Base-by-base conservation (phyloP, 2,888 invertebrate genomes). In the Trachelus tabidus region DNA sequence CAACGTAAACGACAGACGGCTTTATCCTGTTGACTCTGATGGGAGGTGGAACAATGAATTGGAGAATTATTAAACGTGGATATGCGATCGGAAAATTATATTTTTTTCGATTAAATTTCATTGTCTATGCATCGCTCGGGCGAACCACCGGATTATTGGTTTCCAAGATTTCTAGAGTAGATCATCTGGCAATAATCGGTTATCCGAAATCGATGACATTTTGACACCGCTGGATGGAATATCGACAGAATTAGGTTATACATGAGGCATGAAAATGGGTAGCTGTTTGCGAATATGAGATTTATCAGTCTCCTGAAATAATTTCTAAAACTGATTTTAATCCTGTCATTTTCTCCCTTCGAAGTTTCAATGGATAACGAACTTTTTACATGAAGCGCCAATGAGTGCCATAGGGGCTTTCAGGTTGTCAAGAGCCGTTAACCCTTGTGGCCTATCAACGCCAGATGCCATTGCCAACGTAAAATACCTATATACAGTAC, bases 401-500 rank as follows among this genome's bases (percentile, higher is more conserved):
- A 56, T 23, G 56, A 56, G 23, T 56, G 23, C 56, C 23, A 6
- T 56, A 23, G 56, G 56, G 56, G 56, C 56, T 9, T 23, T 56
- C 56, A 56, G 56, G 9, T 23, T 23, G 56, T 56, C 56, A 23
- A 56, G 56, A 56, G 76, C 68, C 75, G 76, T 77, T 82, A 84
- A 85, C 87, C 86, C 84, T 87, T 83, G 76, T 85, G 83, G 82
- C 82, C 85, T 82, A 86, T 87, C 88, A 85, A 84, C 87, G 84
- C 88, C 88, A 88, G 88, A 88, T 88, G 88, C 85, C 85, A 83
- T 82, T 82, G 83, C 87, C 87, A 85, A 88, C 82, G 86, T 85
- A 56, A 56, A 23, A 56, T 23, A 9, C 56, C 23, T 23, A 23
- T 56, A 15, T 83, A 84, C 85, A 87, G 87, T 83, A 81, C 79